Percentiles rank a stretch among this genome's conserved stretches.
Conservation (phyloP, 2,888 invertebrate species). For the Ennomos quercinarius region DNA sequence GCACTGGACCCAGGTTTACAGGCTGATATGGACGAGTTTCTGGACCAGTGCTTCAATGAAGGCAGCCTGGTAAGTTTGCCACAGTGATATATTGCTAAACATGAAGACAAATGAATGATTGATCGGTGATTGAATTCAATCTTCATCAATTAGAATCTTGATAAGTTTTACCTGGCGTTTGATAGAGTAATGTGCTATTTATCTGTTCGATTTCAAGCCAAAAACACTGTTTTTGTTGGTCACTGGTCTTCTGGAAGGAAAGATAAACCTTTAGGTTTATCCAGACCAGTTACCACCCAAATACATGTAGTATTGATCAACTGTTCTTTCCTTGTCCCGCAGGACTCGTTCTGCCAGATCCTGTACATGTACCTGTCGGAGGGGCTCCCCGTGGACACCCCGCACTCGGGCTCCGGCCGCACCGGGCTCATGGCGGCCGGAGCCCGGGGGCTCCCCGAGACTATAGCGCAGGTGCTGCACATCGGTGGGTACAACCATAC, state of each 20-base stretch:
- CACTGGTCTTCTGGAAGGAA: too few species aligned
- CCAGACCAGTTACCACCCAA: too few species aligned
- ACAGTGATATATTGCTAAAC: too few species aligned
- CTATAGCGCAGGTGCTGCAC: slow-evolving; percentile 89
- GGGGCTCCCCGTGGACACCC: slow-evolving; percentile 90
- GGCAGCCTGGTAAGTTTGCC: slow-evolving; percentile 80
- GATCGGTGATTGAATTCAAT: too few species aligned
- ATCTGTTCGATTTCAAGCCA: too few species aligned
- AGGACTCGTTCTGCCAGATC: slow-evolving; percentile 90
- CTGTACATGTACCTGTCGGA: slow-evolving; percentile 92
- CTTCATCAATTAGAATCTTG: too few species aligned
- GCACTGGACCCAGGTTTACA: slow-evolving; percentile 69
- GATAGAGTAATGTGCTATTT: too few species aligned
- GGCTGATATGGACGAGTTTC: slow-evolving; percentile 88
- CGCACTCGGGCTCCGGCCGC: slow-evolving; percentile 87
- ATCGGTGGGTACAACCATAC: slow-evolving; percentile 71
- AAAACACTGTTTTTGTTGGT: too few species aligned
- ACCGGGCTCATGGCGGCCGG: slow-evolving; percentile 93
- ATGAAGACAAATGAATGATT: too few species aligned
- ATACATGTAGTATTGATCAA: too few species aligned
- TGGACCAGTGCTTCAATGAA: slow-evolving; percentile 86
- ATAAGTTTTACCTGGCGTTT: too few species aligned
- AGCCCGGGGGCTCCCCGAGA: slow-evolving; percentile 88
- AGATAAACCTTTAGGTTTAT: too few species aligned
- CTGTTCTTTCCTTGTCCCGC: slow-evolving; percentile 37